Base-by-base conservation (phyloP, 2,888 invertebrate genomes). In the Tachina fera region DNA sequence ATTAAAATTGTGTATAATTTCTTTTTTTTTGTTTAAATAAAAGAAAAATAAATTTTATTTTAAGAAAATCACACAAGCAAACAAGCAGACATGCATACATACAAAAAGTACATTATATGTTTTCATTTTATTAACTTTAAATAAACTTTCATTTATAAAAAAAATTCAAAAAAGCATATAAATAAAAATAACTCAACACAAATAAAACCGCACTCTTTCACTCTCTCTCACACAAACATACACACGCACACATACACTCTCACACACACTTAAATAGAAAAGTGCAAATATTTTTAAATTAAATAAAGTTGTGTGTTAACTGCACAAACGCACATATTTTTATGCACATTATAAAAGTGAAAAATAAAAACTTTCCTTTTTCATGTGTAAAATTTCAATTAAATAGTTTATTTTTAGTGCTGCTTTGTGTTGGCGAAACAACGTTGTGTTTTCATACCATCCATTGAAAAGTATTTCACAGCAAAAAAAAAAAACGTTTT, bases 351-450 rank as follows among this genome's bases (percentile, higher is more conserved):
- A 49, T n/a, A 49, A 51, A n/a, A 14, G 1, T 19, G 19, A 45
- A 45, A 45, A 13, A 47, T 10, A 65, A 45, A 22, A 65, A 56
- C 16, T 78, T 61, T 61, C 13, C 49, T 41, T 65, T 63, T 53
- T 68, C 51, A 60, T 70, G 60, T 70, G 68, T 45, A 43, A 78
- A 61, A 61, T 70, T 70, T 70, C 68, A 70, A 78, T 78, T 78
- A 78, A 78, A 78, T 78, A 70, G 49, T 78, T 77, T 41, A 77
- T 58, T 77, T 60, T 60, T 68, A 43, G 49, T 60, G 49, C 14
- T 45, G 31, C 41, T 63, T 75, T 65, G 41, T 63, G 53, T 75
- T 39, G 51, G 16, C n/a, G 9, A 49, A 74, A 43, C 53, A 19
- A 51, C 14, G 47, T 11, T n/a, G 8, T 51, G 63, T 53, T 63